Evolutionary conservation across 1,140 invertebrate species (phyloP), one percentile per base, ranked within the genome.

Genomic region (Ganaspis sp.): DNA sequence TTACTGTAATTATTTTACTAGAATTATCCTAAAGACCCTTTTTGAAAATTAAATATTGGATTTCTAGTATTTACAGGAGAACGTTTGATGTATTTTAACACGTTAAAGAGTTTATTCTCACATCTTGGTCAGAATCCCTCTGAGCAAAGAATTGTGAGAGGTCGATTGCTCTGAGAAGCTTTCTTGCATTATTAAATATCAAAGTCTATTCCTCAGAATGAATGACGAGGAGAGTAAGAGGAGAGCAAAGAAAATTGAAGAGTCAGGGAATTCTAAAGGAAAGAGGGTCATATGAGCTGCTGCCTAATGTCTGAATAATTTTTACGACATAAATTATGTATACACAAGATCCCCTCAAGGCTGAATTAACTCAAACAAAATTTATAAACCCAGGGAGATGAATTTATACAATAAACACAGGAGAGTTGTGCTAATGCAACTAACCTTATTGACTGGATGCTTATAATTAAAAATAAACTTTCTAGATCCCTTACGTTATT

Each of bases 171-270:
- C 9, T 23, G 54, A 23, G 21, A 29, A 29, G 23, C 21, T 23
- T 26, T 12, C 54, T 64, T 64, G 23, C 21, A 64, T 64, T 64
- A 64, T 64, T 64, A 34, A 64, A 64, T 64, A n/a, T 29, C 58
- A 64, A 64, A 34, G 23, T 64, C 12, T 15, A 64, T 64, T 64
- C 26, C 23, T 64, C 26, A 64, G 26, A 29, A 64, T 64, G 58
- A 64, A 64, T 64, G 23, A 26, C 23, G 26, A 64, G 58, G 58
- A 64, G 29, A 26, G 58, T 64, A 26, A 64, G 58, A 34, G 12
- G 15, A 64, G 23, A 29, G 12, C 1, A 34, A 64, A 64, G 58
- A 29, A 64, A 64, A 64, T 64, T 29, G 23, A 64, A 64, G 58
- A 64, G 58, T 29, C 26, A 64, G 26, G 26, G 11, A 64, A 11